These are phyloP conservation scores for Ennomos fuscantarius DNA, from an alignment of 2,888 invertebrate species.

Conservation along the genomic window DNA sequence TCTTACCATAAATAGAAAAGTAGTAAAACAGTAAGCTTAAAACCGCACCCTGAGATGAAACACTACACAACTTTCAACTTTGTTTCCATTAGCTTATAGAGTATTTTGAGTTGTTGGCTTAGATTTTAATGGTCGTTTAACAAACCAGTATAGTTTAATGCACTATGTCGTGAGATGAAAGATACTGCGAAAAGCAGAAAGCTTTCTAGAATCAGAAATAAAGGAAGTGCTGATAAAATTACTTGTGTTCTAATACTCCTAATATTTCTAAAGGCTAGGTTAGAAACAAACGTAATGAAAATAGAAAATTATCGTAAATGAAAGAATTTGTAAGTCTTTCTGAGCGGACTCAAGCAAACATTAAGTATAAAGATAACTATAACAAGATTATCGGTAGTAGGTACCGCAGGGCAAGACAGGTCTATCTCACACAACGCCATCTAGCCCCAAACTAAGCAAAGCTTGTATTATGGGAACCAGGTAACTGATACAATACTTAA, in stretches of 20 bases:
- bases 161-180: conserved; percentile 14
- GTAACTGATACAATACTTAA: no score
- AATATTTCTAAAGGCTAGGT: no score
- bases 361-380: no score
- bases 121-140: conserved; percentile 22
- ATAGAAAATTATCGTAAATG: background rate
- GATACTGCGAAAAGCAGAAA: conserved; percentile 10
- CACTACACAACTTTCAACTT: conserved; percentile 11
- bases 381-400: no score
- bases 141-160: conserved; percentile 11
- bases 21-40: background rate
- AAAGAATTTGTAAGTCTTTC: no score
- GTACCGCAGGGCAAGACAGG: no score
- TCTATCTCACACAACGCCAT: no score
- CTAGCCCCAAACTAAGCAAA: no score
- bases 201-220: conserved; percentile 24
- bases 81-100: conserved; percentile 1
- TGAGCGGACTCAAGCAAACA: no score
- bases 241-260: no score
- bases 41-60: conserved; percentile 12
- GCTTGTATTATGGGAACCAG: no score
- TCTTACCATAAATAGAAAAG: conserved; percentile 1
- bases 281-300: background rate
- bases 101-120: conserved; percentile 3
- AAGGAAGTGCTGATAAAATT: conserved; percentile 6